Base-by-base conservation (phyloP, 2,797 vertebrate genomes). In the Enteromius fasciolatus region DNA sequence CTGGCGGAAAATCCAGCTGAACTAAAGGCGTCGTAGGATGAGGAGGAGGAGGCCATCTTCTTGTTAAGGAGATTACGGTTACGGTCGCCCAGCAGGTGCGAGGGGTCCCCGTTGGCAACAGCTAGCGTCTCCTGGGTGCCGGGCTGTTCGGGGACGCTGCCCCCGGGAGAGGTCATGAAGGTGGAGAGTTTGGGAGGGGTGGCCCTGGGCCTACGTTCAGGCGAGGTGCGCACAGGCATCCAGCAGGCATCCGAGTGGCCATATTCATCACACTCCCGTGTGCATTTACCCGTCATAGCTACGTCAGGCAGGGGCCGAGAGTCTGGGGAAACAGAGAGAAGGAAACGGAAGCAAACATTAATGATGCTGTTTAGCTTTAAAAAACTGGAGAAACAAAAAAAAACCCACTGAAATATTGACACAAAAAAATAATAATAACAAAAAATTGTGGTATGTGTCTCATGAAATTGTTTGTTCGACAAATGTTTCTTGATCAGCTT, bases 161-260 rank as follows among this genome's bases (percentile, higher is more conserved):
- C 92, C 84, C 92, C 83, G 48, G 84, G 83, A 41, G 92, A 95
- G 92, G 97, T 98, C 96, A 97, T 98, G 94, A 99, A 99, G 90
- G 98, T 99, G 90, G 97, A 99, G 93, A 99, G 97, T 96, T 99
- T 99, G 94, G 97, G 97, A 95, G 97, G 97, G 94, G 94, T 97
- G 92, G 95, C 97, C 88, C 97, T 97, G 94, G 94, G 96, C 92
- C 97, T 97, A 89, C 97, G 96, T 92, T 99, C 98, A 0, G 98
- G 98, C 89, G 98, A 99, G 83, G 97, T 99, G 90, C 96, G 97
- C 89, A 99, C 98, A 14, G 98, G 98, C 98, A 99, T 99, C 98
- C 98, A 99, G 94, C 98, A 99, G 94, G 98, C 97, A 90, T 99
- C 98, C 17, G 98, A 99, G 95, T 99, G 98, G 93, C 98, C 98